Evolutionary conservation across 2,113 vertebrate species (phyloP), one percentile per base, ranked within the genome.

Genomic region (Spheniscus mendiculus): DNA sequence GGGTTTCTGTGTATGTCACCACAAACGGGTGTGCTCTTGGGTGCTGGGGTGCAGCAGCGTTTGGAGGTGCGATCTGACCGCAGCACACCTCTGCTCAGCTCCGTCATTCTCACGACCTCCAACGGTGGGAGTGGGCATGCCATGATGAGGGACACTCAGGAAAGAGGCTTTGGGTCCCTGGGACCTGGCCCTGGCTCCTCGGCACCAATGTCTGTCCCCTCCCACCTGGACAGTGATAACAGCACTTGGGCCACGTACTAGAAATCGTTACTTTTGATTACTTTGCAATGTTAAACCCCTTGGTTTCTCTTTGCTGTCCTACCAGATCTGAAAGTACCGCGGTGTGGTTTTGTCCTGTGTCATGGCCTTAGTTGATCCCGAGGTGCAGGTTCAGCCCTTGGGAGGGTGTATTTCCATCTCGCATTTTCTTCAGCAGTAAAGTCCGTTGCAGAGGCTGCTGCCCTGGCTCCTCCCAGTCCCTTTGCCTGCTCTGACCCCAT

Each of bases 321-420:
- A 8, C 9, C 29, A 71, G 22, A 26, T 56, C 34, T 42, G 58
- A 27, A 83, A 86, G 61, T 19, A 67, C 18, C 0, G 0, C 0
- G 1, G 4, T 30, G 12, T 0, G 0, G 2, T 53, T 92, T 90
- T 88, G 45, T 65, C 55, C 61, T 61, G 32, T 84, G 21, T 58
- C 26, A 8, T 30, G 45, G 30, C 30, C 27, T 58, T 69, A 58
- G 53, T 91, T 83, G 74, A 70, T 53, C 12, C 40, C 6, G 13
- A 93, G 20, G 19, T 55, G 44, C 40, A 61, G 27, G 42, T 63
- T 74, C 55, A 50, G 25, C 32, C 72, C 62, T 69, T 69, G 11
- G 11, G 63, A 87, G 45, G 36, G 20, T 30, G 8, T 61, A 5
- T 50, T 77, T 42, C 73, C 45, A 44, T 52, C 20, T 36, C 26